Evolutionary conservation across 2,113 vertebrate genomes (phyloP), one percentile per base, ranked within the genome.

Genomic region (Bufo gargarizans): DNA sequence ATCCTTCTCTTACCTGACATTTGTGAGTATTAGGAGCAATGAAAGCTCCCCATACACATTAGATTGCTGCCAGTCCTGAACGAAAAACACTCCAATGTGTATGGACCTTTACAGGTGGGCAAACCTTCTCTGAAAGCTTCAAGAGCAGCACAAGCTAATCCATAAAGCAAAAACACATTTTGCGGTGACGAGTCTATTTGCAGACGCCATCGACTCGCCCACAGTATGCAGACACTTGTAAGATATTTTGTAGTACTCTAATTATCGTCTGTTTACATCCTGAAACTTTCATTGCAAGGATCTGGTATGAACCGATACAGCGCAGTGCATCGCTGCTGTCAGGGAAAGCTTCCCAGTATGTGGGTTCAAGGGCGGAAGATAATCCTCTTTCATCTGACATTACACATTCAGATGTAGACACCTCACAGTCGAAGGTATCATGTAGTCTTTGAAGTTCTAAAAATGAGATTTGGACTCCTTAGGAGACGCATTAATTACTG

Each of bases 381-480:
- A 93, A 89, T 84, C 78, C 72, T 82, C 89, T 89, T 88, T 79
- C 89, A 91, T 90, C 90, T 90, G 86, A 89, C 89, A 89, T 91
- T 92, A 92, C 88, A 50, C 85, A 87, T 88, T 61, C 85, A 90
- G 55, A 84, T 85, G 90, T 0, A 33, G 90, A 90, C 89, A 91
- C 86, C 87, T 89, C 90, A 80, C 86, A 93, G 91, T 89, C 86
- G 89, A 89, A 90, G 83, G 78, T 91, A 76, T 50, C 3, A 12
- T 43, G 63, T 90, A 82, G 89, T 45, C 90, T 92, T 93, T 93
- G 91, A 93, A 92, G 90, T 63, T 91, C 33, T 88, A 63, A 89
- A 85, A 80, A 72, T 88, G 71, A 86, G 90, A 91, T 90, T 67
- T 90, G 65, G 77, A 85, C 89, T 92, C 91, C 53, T 77, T 82